Conservation (phyloP, 1,140 invertebrate species). For the Luehdorfia chinensis region DNA sequence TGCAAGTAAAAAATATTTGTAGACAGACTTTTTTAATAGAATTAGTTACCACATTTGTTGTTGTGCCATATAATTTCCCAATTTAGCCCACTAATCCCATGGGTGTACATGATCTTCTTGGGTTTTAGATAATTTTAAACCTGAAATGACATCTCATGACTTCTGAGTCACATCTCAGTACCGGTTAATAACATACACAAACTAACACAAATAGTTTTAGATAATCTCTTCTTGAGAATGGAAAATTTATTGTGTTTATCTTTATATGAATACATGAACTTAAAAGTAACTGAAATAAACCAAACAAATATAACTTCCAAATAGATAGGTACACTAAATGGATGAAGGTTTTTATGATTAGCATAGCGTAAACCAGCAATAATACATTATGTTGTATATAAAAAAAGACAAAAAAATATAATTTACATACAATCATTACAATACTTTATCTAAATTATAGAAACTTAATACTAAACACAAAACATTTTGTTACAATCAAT, state of each 20-base stretch:
- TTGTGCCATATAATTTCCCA: slow-evolving; percentile 51
- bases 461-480: slow-evolving; percentile 48
- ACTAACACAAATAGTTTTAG: slow-evolving; percentile 1
- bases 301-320: background rate
- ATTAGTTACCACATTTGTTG: slow-evolving; percentile 55
- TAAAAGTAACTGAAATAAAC: background rate
- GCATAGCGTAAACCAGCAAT: background rate
- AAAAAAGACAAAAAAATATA: slow-evolving; percentile 43
- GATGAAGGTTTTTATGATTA: slow-evolving; percentile 3
- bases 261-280: background rate
- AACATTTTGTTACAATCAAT: slow-evolving; percentile 58
- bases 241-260: background rate
- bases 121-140: slow-evolving; percentile 38
- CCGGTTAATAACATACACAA: slow-evolving; percentile 34
- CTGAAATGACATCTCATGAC: slow-evolving; percentile 60
- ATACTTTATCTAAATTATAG: slow-evolving; percentile 31
- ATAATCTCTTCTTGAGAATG: background rate
- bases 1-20: slow-evolving; percentile 7
- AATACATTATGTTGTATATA: slow-evolving; percentile 5
- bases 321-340: background rate
- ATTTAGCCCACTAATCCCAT: slow-evolving; percentile 57
- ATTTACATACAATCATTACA: slow-evolving; percentile 44
- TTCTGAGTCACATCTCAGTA: slow-evolving; percentile 35
- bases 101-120: slow-evolving; percentile 52
- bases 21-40: slow-evolving; percentile 21